Percentiles rank a stretch among this genome's conserved stretches.
Evolutionary conservation across 2,888 invertebrate species (phyloP).

Genomic region (Campaea margaritaria): DNA sequence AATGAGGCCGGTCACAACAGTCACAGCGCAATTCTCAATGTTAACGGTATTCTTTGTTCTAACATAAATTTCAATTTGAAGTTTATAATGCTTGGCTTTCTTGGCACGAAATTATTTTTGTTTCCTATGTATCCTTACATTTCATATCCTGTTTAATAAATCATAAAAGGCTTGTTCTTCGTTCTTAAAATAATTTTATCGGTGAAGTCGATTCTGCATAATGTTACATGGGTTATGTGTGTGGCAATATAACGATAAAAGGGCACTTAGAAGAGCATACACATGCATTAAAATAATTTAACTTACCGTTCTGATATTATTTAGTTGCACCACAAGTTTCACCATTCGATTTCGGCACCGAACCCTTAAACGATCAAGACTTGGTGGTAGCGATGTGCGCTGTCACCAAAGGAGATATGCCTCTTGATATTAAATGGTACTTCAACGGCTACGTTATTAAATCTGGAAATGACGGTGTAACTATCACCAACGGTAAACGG

Average conservation of each 20-base stretch:
- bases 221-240: conserved; percentile 33
- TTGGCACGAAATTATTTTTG: conserved; percentile 54
- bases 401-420: conserved; percentile 91
- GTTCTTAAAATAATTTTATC: conserved; percentile 10
- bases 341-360: conserved; percentile 89
- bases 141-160: conserved; percentile 18
- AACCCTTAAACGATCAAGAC: conserved; percentile 88
- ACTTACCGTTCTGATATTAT: conserved; percentile 37
- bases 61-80: conserved; percentile 15
- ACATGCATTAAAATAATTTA: background rate
- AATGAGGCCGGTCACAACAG: conserved; percentile 88
- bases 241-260: conserved; percentile 34
- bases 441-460: conserved; percentile 76
- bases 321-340: conserved; percentile 89
- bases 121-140: conserved; percentile 10
- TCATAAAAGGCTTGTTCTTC: conserved; percentile 14
- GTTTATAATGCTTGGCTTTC: conserved; percentile 52
- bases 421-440: conserved; percentile 90
- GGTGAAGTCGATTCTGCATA: background rate
- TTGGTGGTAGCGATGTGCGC: conserved; percentile 89
- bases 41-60: conserved; percentile 86
- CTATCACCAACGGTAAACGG: conserved; percentile 83
- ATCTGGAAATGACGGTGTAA: conserved; percentile 82
- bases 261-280: background rate
- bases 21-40: conserved; percentile 87